Evolutionary conservation across 1,140 invertebrate genomes (phyloP).

Genomic region (Cryptotermes secundus): DNA sequence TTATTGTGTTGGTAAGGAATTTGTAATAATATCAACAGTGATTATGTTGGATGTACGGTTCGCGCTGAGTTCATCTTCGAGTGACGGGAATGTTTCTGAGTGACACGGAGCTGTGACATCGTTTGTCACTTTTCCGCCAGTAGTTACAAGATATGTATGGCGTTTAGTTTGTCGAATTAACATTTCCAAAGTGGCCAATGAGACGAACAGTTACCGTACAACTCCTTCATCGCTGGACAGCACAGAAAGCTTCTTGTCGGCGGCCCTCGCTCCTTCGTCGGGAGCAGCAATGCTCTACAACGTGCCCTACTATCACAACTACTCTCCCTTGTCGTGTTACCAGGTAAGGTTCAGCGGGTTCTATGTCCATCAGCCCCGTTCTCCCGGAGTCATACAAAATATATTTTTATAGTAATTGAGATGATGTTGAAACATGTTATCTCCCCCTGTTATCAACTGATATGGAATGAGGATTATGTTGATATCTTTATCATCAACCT

Average conservation of each 20-base stretch:
- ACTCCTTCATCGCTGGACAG: background rate
- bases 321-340: slow-evolving; percentile 29
- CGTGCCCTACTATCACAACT: slow-evolving; percentile 31
- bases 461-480: too few species aligned
- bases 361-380: too few species aligned
- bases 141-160: background rate
- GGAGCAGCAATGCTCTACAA: slow-evolving; percentile 30
- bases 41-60: background rate
- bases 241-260: background rate
- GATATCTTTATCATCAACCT: background rate
- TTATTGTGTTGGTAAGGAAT: too few species aligned
- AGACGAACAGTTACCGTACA: background rate
- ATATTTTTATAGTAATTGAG: too few species aligned
- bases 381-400: too few species aligned
- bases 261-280: background rate
- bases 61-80: background rate
- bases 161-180: slow-evolving; percentile 14
- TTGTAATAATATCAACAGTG: too few species aligned
- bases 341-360: slow-evolving; percentile 8
- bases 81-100: background rate
- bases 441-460: too few species aligned
- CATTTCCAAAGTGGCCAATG: slow-evolving; percentile 13
- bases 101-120: background rate
- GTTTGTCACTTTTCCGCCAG: background rate
- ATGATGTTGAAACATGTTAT: too few species aligned